Evolutionary conservation across 1,140 invertebrate genomes (phyloP).

Genomic region (Brachionus angularis): DNA sequence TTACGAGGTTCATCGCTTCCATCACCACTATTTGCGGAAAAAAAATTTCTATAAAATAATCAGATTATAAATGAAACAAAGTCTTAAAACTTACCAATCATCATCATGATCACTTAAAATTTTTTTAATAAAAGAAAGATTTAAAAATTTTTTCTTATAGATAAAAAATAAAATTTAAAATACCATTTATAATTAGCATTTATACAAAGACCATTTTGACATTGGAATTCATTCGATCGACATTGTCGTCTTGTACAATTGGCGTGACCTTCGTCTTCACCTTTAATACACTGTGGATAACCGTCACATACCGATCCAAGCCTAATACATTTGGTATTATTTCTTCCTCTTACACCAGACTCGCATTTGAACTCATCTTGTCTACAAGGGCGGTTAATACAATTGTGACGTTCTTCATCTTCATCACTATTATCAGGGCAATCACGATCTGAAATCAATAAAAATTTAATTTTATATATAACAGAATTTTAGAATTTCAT

Average conservation of each 20-base stretch:
- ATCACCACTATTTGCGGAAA: conserved; percentile 43
- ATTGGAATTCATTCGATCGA: conserved; percentile 79
- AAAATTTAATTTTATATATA: conserved; percentile 73
- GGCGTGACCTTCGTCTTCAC: conserved; percentile 13
- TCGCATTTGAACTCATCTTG: conserved; percentile 77
- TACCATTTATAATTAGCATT: conserved; percentile 69
- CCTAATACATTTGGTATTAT: conserved; percentile 62
- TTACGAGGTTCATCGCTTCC: conserved; percentile 49
- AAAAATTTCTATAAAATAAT: not conserved
- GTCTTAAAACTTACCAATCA: conserved; percentile 63
- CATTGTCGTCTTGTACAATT: conserved; percentile 66
- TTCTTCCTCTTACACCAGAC: conserved; percentile 47
- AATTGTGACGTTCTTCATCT: conserved; percentile 12
- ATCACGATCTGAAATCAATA: conserved; percentile 64
- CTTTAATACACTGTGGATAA: conserved; percentile 9
- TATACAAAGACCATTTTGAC: conserved; percentile 66
- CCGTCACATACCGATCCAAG: conserved; percentile 4
- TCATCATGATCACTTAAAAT: conserved; percentile 71
- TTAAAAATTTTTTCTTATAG: conserved; percentile 74
- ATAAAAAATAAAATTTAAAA: too few species aligned
- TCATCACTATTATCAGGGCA: conserved; percentile 31
- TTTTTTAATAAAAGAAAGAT: too few species aligned
- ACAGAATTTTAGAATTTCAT: not conserved
- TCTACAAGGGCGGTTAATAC: conserved; percentile 64
- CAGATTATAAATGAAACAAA: not conserved